Evolutionary conservation across 2,113 vertebrate species (phyloP).

Genomic region (Muntiacus muntjak): DNA sequence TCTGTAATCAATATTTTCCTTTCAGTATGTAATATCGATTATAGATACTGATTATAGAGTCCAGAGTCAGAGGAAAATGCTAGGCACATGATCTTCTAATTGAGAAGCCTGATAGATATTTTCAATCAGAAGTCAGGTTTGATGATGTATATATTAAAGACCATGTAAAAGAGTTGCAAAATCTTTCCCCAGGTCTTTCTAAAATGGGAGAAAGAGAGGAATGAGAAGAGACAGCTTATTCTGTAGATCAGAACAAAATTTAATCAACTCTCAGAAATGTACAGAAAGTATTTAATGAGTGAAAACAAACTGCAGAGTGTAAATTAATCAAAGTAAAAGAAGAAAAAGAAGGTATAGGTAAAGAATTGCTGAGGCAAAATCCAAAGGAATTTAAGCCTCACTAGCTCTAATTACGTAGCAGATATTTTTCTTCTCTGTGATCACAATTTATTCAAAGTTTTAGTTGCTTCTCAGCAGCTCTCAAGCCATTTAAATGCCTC

Average conservation of each 20-base stretch:
- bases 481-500: not conserved
- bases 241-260: not conserved
- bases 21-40: not conserved
- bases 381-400: not conserved
- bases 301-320: not conserved
- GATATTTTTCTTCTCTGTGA: not conserved
- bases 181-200: not conserved
- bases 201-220: not conserved
- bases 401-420: not conserved
- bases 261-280: not conserved
- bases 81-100: not conserved
- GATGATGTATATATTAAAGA: not conserved
- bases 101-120: not conserved
- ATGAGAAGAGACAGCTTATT: not conserved
- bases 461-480: not conserved
- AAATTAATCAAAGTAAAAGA: not conserved
- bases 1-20: slow-evolving; percentile 12
- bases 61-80: not conserved
- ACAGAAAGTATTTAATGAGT: not conserved
- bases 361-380: not conserved
- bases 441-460: slow-evolving; percentile 30
- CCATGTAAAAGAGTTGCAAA: not conserved
- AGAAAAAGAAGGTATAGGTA: not conserved
- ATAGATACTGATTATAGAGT: not conserved
- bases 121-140: not conserved